Percentiles rank a stretch among this genome's conserved stretches.
These are phyloP conservation scores for Tachina grossa DNA, from an alignment of 2,888 invertebrate species.

Conservation along the genomic window DNA sequence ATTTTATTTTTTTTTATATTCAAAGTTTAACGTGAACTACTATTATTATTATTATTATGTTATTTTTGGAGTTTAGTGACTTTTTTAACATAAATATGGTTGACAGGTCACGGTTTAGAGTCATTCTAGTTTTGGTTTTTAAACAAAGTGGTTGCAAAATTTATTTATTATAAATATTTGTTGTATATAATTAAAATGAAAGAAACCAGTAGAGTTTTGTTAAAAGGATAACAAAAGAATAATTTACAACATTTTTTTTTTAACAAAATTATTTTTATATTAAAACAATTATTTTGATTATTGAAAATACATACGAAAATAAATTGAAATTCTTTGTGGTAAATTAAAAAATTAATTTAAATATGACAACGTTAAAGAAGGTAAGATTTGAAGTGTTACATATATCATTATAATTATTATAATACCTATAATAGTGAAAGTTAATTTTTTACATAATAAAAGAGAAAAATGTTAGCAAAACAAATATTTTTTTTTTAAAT, in stretches of 20 bases:
- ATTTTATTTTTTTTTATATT: slow-evolving; percentile 26
- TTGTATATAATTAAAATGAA: neutral
- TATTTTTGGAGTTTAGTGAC: slow-evolving; percentile 53
- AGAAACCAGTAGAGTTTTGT: slow-evolving; percentile 6
- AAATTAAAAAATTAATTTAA: slow-evolving; percentile 22
- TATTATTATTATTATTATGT: slow-evolving; percentile 2
- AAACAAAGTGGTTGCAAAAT: slow-evolving; percentile 61
- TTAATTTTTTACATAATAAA: neutral
- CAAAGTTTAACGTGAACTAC: slow-evolving; percentile 12
- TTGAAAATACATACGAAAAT: neutral
- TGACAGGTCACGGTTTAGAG: slow-evolving; percentile 64
- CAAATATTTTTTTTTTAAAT: too few relatives aligned
- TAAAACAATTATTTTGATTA: neutral
- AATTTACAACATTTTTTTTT: neutral
- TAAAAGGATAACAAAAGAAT: slow-evolving; percentile 24
- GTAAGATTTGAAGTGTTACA: slow-evolving; percentile 47
- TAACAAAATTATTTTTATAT: slow-evolving; percentile 1
- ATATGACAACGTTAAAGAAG: slow-evolving; percentile 57
- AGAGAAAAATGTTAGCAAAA: neutral
- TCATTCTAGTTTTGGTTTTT: slow-evolving; percentile 61
- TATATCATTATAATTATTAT: neutral
- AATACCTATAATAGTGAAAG: neutral
- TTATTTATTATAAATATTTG: slow-evolving; percentile 2
- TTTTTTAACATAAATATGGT: slow-evolving; percentile 65
- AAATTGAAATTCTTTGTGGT: slow-evolving; percentile 20